Percentiles rank a stretch among this genome's conserved stretches.
These are phyloP conservation scores for Sycophila sp. DNA, from an alignment of 1,140 invertebrate genomes.

Conservation along the genomic window DNA sequence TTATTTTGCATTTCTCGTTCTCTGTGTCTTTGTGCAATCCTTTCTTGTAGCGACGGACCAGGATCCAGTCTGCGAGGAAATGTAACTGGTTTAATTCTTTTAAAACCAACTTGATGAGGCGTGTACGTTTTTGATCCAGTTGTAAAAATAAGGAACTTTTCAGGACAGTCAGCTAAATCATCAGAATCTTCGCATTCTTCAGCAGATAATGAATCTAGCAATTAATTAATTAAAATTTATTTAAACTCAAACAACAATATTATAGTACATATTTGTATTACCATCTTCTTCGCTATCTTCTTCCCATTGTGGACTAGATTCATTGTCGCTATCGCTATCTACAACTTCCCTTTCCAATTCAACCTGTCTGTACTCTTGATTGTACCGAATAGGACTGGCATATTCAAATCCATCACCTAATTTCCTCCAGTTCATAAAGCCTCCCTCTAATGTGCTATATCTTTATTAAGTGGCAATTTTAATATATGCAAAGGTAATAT, in stretches of 20 bases:
- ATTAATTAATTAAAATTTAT: neutral
- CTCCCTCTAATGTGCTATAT: conserved; percentile 63
- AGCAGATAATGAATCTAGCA: conserved; percentile 56
- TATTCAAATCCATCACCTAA: conserved; percentile 67
- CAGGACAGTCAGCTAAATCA: conserved; percentile 66
- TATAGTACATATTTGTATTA: neutral
- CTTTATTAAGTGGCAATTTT: conserved; percentile 47
- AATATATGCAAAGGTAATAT: neutral
- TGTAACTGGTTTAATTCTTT: conserved; percentile 78
- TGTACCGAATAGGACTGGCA: conserved; percentile 69
- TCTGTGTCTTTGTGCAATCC: conserved; percentile 71
- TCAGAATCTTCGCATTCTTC: conserved; percentile 67
- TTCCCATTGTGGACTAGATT: conserved; percentile 47
- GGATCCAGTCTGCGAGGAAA: conserved; percentile 78
- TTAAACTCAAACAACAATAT: neutral
- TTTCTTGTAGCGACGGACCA: conserved; percentile 75
- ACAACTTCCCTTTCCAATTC: conserved; percentile 61
- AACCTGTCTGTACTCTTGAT: conserved; percentile 68
- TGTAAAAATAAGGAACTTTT: conserved; percentile 88
- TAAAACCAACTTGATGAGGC: conserved; percentile 89
- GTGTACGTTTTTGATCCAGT: conserved; percentile 87
- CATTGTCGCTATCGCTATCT: conserved; percentile 57
- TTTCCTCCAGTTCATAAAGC: conserved; percentile 66
- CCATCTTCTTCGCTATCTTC: conserved; percentile 50
- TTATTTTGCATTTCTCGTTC: conserved; percentile 65